Base-by-base conservation (phyloP, 23 tunicate species). In the Ascidia mentula region DNA sequence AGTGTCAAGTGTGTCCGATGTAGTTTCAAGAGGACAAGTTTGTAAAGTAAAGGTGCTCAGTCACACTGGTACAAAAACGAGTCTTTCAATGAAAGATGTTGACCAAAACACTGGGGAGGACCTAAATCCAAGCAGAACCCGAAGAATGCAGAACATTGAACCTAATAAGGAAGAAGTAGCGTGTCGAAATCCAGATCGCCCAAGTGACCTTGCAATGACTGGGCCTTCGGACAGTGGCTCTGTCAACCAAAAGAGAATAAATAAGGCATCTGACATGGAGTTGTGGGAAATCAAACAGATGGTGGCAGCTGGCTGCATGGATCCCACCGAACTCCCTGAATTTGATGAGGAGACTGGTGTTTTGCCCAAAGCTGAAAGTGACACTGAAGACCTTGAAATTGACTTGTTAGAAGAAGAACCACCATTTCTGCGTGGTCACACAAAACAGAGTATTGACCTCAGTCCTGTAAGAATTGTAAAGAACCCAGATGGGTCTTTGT, bases 361-460 rank as follows among this genome's bases (percentile, higher is more conserved):
- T 22, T 60, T 93, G 24, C 89, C 92, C 36, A 88, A 84, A 69
- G 96, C 69, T 69, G 99, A 90, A 61, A 90, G 95, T 61, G 99
- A 95, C 38, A 87, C 91, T 59, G 99, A 95, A 78, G 99, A 95
- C 60, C 74, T 95, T 38, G 96, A 95, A 82, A 89, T 95, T 40
- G 99, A 95, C 69, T 38, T 95, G 37, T 91, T 95, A 22, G 99
- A 95, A 69, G 99, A 95, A 42, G 99, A 95, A 78, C 99, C 99
- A 3, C 99, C 99, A 13, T 95, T 95, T 82, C 73, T 95, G 32
- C 86, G 83, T 78, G 99, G 99, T 18, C 96, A 95, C 71, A 90
- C 99, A 22, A 95, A 90, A 46, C 99, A 95, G 59, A 89, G 92
- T 46, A 83, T 95, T 46, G 96, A 90, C 40, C 81, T 95, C 38